phyloP scores from a whole-genome alignment of 1,140 invertebrate genomes.

The Dinoponera quadriceps region DNA sequence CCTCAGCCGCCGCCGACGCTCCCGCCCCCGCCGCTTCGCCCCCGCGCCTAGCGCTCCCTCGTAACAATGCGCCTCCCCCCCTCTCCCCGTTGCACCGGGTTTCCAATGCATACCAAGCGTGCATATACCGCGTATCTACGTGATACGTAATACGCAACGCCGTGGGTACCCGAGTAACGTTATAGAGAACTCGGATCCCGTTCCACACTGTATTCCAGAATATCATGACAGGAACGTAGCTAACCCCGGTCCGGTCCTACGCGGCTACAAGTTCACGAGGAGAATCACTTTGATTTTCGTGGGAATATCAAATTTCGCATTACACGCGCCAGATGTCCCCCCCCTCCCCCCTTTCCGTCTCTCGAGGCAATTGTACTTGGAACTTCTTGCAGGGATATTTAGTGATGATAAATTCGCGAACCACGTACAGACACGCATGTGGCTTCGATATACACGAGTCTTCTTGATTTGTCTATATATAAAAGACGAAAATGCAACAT shows the following conservation, averaged over 20 bases:
- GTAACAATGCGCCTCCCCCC: constrained; percentile 52
- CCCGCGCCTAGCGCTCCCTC: constrained; percentile 17
- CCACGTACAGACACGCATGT: no score
- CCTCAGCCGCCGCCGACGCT: constrained; percentile 24
- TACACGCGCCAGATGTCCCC: neutral
- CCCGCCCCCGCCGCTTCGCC: neutral
- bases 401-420: neutral
- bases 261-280: neutral
- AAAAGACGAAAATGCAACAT: no score
- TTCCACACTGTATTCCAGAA: constrained; percentile 16
- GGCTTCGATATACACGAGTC: no score
- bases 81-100: constrained; percentile 57
- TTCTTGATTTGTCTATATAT: no score
- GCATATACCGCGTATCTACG: constrained; percentile 58
- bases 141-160: constrained; percentile 65
- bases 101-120: constrained; percentile 68
- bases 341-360: no score
- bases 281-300: constrained; percentile 11
- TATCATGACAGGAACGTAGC: constrained; percentile 51
- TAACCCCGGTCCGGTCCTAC: constrained; percentile 3
- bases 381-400: neutral
- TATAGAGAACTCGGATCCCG: constrained; percentile 55
- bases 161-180: constrained; percentile 62
- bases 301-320: constrained; percentile 30
- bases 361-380: neutral